Evolutionary conservation across 2,888 invertebrate genomes (phyloP).

Genomic region (Oligia strigilis): DNA sequence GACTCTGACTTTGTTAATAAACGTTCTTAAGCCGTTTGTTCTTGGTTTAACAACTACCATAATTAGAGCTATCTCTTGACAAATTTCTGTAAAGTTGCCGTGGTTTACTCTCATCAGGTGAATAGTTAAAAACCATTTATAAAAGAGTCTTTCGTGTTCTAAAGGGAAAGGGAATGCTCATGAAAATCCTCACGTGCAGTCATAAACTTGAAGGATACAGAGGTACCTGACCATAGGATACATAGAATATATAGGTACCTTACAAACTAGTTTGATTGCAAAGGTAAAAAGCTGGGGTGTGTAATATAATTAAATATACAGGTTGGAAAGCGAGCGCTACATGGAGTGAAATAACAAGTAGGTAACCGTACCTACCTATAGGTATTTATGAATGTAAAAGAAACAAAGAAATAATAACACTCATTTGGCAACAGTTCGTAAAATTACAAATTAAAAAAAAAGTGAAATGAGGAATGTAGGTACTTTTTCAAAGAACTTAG

Average conservation of each 20-base stretch:
- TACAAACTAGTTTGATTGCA: neutral
- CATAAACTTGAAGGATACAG: neutral
- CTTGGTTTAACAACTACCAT: constrained; percentile 18
- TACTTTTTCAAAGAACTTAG: neutral
- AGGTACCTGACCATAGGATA: neutral
- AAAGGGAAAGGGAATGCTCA: neutral
- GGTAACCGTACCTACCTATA: neutral
- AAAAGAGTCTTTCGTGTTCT: neutral
- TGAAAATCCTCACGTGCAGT: constrained; percentile 1
- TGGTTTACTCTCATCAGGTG: neutral
- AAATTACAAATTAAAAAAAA: neutral
- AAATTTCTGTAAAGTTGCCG: neutral
- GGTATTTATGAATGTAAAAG: neutral
- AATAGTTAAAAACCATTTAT: neutral
- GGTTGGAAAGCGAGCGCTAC: too few species aligned
- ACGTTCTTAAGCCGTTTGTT: constrained; percentile 35
- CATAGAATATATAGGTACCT: neutral
- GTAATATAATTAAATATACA: neutral
- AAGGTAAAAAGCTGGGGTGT: neutral
- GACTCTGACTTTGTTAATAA: constrained; percentile 47
- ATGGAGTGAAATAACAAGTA: neutral
- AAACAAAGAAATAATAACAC: neutral
- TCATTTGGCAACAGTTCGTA: neutral
- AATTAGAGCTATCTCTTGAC: neutral
- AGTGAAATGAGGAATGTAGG: neutral